Evolutionary conservation across 2,888 invertebrate genomes (phyloP).

Genomic region (Sericinus montela): DNA sequence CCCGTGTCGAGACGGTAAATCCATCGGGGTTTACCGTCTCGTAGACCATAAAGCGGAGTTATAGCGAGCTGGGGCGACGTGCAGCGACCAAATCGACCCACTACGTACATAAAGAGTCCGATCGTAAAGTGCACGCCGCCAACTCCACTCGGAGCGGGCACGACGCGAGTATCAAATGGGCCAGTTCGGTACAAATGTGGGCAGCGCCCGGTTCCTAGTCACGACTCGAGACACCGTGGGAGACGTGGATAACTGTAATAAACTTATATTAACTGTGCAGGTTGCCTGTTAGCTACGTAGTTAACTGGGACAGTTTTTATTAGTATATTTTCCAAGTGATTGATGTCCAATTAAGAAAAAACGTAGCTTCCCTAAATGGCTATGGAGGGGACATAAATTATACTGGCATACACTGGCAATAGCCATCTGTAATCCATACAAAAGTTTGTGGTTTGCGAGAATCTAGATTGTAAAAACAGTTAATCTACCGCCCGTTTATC

Average conservation of each 20-base stretch:
- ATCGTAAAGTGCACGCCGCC: neutral
- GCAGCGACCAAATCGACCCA: neutral
- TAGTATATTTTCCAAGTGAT: neutral
- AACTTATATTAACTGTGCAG: constrained; percentile 7
- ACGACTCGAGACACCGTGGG: constrained; percentile 13
- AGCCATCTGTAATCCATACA: too few species aligned
- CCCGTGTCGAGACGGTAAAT: neutral
- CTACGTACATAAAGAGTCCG: neutral
- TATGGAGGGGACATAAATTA: too few species aligned
- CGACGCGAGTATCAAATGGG: neutral
- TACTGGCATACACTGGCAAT: too few species aligned
- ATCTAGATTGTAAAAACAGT: too few species aligned
- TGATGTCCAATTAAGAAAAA: too few species aligned
- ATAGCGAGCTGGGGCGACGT: neutral
- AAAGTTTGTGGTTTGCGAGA: too few species aligned
- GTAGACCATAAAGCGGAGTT: neutral
- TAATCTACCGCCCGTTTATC: too few species aligned
- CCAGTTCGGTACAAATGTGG: constrained; percentile 11
- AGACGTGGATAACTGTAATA: constrained; percentile 1
- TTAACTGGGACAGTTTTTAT: neutral
- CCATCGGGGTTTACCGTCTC: neutral
- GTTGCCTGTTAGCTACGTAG: neutral
- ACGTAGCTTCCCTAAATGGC: too few species aligned
- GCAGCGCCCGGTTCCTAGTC: constrained; percentile 3
- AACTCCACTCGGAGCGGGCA: neutral